phyloP scores from a whole-genome alignment of 2,113 vertebrate species.

The Nothoprocta pentlandii region DNA sequence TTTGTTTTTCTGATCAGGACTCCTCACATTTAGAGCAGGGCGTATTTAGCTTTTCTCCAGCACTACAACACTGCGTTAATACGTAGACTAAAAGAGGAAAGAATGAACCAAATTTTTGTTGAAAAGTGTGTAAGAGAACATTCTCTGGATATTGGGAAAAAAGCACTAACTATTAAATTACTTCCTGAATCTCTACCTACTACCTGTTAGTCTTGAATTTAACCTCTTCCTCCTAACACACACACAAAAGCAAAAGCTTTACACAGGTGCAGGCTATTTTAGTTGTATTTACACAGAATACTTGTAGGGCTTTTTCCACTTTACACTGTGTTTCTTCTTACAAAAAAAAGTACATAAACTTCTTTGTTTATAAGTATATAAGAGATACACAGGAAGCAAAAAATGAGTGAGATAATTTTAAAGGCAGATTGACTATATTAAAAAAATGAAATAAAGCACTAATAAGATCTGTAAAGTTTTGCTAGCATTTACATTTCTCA shows the following conservation, averaged over 20 bases:
- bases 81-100: not conserved
- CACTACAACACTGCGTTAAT: not conserved
- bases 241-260: not conserved
- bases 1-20: not conserved
- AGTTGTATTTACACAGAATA: not conserved
- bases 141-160: not conserved
- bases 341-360: not conserved
- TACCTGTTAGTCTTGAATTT: not conserved
- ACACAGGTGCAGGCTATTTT: not conserved
- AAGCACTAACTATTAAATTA: not conserved
- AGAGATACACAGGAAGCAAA: not conserved
- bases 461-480: not conserved
- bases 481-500: not conserved
- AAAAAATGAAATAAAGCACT: not conserved
- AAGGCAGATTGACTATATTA: not conserved
- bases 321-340: not conserved
- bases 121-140: not conserved
- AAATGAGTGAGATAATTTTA: not conserved
- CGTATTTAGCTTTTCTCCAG: not conserved
- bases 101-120: not conserved
- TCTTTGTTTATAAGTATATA: too few species aligned
- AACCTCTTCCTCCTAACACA: not conserved
- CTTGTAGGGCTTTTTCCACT: not conserved
- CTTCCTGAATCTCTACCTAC: not conserved
- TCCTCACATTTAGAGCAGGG: not conserved